phyloP scores from a whole-genome alignment of 2,888 invertebrate species.

The Eilema sororculum region DNA sequence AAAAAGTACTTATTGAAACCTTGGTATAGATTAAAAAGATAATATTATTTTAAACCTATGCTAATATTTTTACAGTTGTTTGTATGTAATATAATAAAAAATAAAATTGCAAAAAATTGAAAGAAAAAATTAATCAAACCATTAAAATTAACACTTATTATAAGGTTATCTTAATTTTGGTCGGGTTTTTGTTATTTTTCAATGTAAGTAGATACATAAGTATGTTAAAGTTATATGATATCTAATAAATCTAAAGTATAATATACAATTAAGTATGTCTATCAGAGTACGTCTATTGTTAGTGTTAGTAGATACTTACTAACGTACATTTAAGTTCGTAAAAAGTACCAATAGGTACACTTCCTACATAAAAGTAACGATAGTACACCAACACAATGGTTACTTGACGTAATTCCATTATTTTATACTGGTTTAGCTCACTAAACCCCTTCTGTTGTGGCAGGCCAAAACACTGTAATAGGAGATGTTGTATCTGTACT shows the following conservation, averaged over 20 bases:
- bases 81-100: background rate
- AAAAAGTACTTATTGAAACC: conserved; percentile 12
- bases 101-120: background rate
- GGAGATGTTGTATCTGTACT: conserved; percentile 1
- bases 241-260: too few species aligned
- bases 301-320: too few species aligned
- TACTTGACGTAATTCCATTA: background rate
- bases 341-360: too few species aligned
- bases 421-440: background rate
- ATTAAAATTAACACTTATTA: background rate
- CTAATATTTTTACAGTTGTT: background rate
- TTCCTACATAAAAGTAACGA: background rate
- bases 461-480: background rate
- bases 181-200: background rate
- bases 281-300: too few species aligned
- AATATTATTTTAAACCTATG: background rate
- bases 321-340: too few species aligned
- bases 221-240: background rate
- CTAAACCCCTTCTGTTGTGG: background rate
- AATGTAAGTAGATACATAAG: background rate
- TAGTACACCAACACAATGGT: background rate
- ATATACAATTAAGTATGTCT: too few species aligned
- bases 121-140: too few species aligned
- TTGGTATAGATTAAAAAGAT: conserved; percentile 2
- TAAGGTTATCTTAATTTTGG: background rate